Evolutionary conservation across 2,797 vertebrate species (phyloP).

Genomic region (Circus cinereus): DNA sequence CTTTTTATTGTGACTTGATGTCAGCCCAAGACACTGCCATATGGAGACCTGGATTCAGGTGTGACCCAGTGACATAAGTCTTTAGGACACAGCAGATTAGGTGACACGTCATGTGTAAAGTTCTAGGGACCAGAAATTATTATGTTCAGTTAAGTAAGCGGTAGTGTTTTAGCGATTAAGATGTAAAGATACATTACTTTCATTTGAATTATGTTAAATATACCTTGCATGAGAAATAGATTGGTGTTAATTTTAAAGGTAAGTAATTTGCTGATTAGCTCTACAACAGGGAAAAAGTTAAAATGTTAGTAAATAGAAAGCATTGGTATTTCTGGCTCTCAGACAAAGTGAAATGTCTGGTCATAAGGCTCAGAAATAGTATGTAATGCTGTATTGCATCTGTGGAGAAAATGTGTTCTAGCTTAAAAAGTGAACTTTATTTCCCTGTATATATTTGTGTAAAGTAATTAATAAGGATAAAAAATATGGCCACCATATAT

Average conservation of each 20-base stretch:
- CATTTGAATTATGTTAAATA: background rate
- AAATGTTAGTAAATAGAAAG: background rate
- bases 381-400: background rate
- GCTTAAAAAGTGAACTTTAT: background rate
- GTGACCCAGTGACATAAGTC: background rate
- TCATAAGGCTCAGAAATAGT: background rate
- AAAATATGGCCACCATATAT: background rate
- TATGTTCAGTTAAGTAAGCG: background rate
- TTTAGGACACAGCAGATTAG: background rate
- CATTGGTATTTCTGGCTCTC: background rate
- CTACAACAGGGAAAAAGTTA: background rate
- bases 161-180: background rate
- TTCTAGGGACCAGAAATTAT: background rate
- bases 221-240: background rate
- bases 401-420: background rate
- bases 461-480: background rate
- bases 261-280: background rate
- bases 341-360: background rate
- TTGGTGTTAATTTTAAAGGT: background rate
- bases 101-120: accelerated
- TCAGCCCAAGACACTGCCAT: background rate
- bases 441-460: background rate
- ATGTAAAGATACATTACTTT: background rate
- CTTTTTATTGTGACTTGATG: background rate
- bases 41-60: slow-evolving; percentile 17